phyloP scores from a whole-genome alignment of 1,140 invertebrate species.

The Drosophila ercepeae region DNA sequence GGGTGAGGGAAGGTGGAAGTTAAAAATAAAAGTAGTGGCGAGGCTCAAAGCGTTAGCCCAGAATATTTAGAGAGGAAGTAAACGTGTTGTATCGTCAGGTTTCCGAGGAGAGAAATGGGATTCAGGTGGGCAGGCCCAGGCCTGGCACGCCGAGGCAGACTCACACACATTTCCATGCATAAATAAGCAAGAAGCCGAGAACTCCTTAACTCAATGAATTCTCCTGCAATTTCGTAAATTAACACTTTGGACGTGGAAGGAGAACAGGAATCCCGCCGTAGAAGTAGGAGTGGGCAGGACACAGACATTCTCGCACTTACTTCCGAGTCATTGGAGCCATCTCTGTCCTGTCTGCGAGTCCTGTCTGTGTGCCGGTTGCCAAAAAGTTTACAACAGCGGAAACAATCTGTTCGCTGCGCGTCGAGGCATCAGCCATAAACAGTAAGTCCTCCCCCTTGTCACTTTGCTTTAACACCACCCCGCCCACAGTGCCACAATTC shows the following conservation, averaged over 20 bases:
- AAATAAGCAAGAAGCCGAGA: slow-evolving; percentile 53
- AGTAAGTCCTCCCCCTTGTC: slow-evolving; percentile 9
- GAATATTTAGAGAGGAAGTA: slow-evolving; percentile 51
- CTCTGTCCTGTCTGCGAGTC: neutral
- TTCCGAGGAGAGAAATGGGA: neutral
- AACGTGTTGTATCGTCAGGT: slow-evolving; percentile 42
- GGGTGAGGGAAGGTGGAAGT: neutral
- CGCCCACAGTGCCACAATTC: slow-evolving; percentile 30
- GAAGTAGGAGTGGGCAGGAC: neutral
- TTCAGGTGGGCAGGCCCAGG: neutral
- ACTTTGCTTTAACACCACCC: neutral
- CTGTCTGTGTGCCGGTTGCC: slow-evolving; percentile 41
- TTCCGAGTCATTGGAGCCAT: slow-evolving; percentile 69
- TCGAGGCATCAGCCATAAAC: slow-evolving; percentile 75
- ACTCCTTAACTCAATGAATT: slow-evolving; percentile 82
- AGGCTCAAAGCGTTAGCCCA: slow-evolving; percentile 44
- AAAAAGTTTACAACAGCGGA: slow-evolving; percentile 72
- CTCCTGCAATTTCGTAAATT: slow-evolving; percentile 79
- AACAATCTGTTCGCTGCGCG: slow-evolving; percentile 74
- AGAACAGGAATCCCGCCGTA: slow-evolving; percentile 5
- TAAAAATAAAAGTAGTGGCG: slow-evolving; percentile 69
- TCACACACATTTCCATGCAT: slow-evolving; percentile 72
- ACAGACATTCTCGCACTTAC: slow-evolving; percentile 70
- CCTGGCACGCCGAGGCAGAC: slow-evolving; percentile 26
- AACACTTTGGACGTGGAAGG: slow-evolving; percentile 60